Evolutionary conservation across 2,797 vertebrate species (phyloP).

Genomic region (Scleropages formosus): DNA sequence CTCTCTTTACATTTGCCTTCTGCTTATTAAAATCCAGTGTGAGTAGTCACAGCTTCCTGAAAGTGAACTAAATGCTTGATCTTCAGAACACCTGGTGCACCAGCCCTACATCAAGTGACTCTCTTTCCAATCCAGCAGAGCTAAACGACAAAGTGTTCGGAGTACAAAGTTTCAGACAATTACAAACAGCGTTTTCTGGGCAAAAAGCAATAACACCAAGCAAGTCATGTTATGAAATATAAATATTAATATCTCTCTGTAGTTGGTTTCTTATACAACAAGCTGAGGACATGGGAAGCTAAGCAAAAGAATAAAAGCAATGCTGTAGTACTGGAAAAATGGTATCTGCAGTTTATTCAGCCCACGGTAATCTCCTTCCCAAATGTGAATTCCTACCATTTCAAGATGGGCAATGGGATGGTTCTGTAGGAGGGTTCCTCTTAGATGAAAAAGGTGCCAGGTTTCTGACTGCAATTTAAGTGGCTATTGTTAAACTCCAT

Average conservation of each 20-base stretch:
- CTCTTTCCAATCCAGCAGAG: not conserved
- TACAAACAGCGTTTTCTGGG: conserved; percentile 1
- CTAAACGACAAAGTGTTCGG: not conserved
- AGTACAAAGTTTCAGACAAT: not conserved
- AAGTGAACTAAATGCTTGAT: conserved; percentile 9
- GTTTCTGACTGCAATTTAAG: conserved; percentile 29
- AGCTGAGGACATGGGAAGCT: not conserved
- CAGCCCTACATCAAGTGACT: not conserved
- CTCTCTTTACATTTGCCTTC: not conserved
- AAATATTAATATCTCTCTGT: not conserved
- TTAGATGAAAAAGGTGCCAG: not conserved
- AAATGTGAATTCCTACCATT: not conserved
- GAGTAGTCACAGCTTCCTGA: conserved; percentile 11
- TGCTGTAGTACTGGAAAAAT: not conserved
- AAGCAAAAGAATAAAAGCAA: not conserved
- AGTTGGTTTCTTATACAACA: not conserved
- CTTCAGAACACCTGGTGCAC: not conserved
- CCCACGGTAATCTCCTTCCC: not conserved
- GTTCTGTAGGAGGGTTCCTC: not conserved
- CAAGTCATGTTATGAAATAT: not conserved
- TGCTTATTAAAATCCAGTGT: conserved; percentile 22
- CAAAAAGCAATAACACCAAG: not conserved
- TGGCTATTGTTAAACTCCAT: conserved; percentile 34
- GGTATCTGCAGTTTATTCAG: not conserved
- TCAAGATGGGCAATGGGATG: conserved; percentile 4